Evolutionary conservation across 1,140 invertebrate species (phyloP).

Genomic region (Trissolcus basalis): DNA sequence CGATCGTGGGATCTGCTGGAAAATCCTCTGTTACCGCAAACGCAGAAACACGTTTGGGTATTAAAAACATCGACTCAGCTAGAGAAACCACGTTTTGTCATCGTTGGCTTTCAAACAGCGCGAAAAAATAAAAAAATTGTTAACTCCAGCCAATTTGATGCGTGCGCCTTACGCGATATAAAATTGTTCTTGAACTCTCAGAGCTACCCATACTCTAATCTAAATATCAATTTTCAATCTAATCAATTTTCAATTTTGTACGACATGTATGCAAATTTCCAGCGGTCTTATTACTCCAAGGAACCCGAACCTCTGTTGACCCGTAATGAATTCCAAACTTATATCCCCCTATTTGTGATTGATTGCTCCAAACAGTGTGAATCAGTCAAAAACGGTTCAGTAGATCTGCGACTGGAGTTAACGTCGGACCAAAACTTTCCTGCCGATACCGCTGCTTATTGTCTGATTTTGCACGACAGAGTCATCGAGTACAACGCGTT

Average conservation of each 20-base stretch:
- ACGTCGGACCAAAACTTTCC: background rate
- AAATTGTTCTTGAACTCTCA: constrained; percentile 66
- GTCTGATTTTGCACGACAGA: background rate
- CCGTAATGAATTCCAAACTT: background rate
- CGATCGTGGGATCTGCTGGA: constrained; percentile 66
- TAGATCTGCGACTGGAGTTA: constrained; percentile 3
- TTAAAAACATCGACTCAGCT: constrained; percentile 44
- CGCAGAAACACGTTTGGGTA: constrained; percentile 55
- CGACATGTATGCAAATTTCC: constrained; percentile 61
- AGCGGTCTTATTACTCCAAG: constrained; percentile 59
- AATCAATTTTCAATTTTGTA: constrained; percentile 60
- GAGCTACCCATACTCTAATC: constrained; percentile 63
- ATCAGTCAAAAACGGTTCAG: background rate
- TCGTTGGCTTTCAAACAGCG: constrained; percentile 56
- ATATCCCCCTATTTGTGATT: constrained; percentile 3
- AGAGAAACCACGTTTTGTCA: constrained; percentile 58
- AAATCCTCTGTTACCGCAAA: constrained; percentile 63
- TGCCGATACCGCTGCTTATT: no score
- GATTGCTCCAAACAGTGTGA: constrained; percentile 10
- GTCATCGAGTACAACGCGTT: background rate
- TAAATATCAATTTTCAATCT: constrained; percentile 58
- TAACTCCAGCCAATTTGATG: constrained; percentile 23
- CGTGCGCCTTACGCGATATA: constrained; percentile 46
- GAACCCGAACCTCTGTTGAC: background rate
- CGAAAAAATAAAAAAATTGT: constrained; percentile 21